These are phyloP conservation scores for Crambe crambe DNA, from an alignment of 37 sponge, comb jelly and placozoan genomes.

Conservation along the genomic window DNA sequence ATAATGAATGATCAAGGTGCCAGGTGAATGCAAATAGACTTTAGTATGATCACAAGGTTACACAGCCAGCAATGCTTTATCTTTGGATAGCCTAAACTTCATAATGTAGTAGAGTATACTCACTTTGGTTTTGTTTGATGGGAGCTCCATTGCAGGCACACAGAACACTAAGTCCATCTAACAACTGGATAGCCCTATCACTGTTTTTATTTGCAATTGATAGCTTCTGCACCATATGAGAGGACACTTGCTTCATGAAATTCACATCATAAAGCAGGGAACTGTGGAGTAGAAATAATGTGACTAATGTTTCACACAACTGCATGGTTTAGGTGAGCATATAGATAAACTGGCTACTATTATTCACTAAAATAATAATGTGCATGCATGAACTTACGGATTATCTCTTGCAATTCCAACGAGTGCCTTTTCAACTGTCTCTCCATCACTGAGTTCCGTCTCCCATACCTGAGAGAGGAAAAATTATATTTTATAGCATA, in stretches of 20 bases:
- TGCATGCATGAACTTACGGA: neutral
- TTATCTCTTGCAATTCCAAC: neutral
- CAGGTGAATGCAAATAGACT: too few relatives aligned
- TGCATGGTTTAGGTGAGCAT: too few relatives aligned
- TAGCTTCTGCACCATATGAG: neutral
- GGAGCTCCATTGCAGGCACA: neutral
- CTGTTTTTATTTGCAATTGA: neutral
- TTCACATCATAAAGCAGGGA: neutral
- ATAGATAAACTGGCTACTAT: too few relatives aligned
- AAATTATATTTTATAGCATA: too few relatives aligned
- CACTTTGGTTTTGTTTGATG: constrained; percentile 2
- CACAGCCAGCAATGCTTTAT: too few relatives aligned
- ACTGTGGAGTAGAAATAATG: too few relatives aligned
- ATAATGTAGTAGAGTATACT: too few relatives aligned
- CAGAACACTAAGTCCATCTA: neutral
- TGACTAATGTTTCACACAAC: too few relatives aligned
- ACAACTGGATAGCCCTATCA: neutral
- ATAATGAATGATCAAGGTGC: too few relatives aligned
- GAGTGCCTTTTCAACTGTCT: neutral
- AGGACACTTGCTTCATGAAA: neutral
- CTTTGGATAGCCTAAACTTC: too few relatives aligned
- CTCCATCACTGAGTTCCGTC: neutral
- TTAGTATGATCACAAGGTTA: too few relatives aligned
- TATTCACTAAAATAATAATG: too few relatives aligned
- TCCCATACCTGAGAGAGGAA: constrained; percentile 1